Evolutionary conservation across 2,797 vertebrate species (phyloP).

Genomic region (Furcifer pardalis): DNA sequence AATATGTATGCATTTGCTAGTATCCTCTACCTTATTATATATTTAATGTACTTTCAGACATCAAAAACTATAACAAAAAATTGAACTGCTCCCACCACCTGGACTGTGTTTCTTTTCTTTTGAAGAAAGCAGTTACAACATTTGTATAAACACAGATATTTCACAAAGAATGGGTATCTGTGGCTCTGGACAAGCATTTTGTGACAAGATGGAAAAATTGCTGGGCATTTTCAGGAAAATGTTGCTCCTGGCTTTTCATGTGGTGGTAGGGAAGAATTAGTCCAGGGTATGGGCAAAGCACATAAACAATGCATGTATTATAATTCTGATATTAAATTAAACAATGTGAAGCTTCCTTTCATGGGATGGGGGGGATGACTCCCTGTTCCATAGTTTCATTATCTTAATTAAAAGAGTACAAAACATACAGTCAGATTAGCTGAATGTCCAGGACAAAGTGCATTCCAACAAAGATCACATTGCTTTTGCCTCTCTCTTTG

Average conservation of each 20-base stretch:
- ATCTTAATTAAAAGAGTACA: conserved; percentile 14
- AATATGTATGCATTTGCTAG: background rate
- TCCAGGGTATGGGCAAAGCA: background rate
- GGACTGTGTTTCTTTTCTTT: background rate
- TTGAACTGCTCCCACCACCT: background rate
- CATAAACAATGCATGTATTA: background rate
- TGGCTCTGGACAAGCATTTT: background rate
- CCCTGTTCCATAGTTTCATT: conserved; percentile 6
- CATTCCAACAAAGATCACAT: background rate
- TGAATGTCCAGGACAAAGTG: background rate
- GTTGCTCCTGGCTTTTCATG: conserved; percentile 13
- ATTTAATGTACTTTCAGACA: background rate
- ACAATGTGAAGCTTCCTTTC: conserved; percentile 9
- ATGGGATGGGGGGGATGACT: background rate
- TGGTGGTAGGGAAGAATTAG: background rate
- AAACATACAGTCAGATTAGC: conserved; percentile 6
- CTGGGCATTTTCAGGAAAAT: background rate
- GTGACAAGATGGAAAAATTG: background rate
- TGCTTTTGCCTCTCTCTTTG: background rate
- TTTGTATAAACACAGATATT: background rate
- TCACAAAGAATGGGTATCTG: background rate
- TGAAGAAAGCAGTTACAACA: background rate
- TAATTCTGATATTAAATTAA: background rate
- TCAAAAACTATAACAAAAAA: background rate
- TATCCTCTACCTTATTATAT: background rate